Conservation (phyloP, 2,888 invertebrate species). For the Eilema griseolum region DNA sequence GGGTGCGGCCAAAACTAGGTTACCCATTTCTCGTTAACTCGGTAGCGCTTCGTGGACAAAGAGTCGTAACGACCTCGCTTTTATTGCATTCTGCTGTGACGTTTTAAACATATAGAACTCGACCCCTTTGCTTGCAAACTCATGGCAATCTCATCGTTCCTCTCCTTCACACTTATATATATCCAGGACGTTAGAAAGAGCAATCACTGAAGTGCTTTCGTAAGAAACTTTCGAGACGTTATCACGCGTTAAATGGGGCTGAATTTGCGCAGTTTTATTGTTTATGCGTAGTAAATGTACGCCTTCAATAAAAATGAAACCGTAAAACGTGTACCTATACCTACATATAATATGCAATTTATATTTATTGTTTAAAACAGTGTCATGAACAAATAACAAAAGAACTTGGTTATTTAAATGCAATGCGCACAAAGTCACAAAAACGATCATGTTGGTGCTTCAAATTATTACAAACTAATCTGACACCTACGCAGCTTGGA, state of each 20-base stretch:
- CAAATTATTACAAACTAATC: constrained; percentile 55
- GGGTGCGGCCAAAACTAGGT: constrained; percentile 82
- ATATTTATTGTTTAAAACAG: no score
- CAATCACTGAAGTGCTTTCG: constrained; percentile 45
- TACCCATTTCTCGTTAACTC: constrained; percentile 77
- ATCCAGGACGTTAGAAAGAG: constrained; percentile 51
- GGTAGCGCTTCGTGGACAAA: constrained; percentile 59
- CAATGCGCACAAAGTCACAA: constrained; percentile 36
- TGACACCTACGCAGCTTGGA: constrained; percentile 68
- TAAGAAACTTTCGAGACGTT: constrained; percentile 56
- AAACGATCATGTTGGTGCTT: constrained; percentile 35
- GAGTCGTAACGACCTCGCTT: constrained; percentile 64
- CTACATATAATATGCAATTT: neutral
- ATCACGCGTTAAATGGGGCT: constrained; percentile 49
- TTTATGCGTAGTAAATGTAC: constrained; percentile 31
- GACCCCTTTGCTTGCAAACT: constrained; percentile 68
- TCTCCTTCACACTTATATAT: constrained; percentile 54
- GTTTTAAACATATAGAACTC: constrained; percentile 65
- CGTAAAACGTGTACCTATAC: constrained; percentile 27
- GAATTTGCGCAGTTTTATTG: constrained; percentile 53
- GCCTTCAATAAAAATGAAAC: constrained; percentile 30
- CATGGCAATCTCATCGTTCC: constrained; percentile 52
- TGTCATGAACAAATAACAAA: constrained; percentile 32
- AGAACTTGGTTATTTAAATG: constrained; percentile 37
- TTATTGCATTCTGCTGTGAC: constrained; percentile 65